Percentiles rank a stretch among this genome's conserved stretches.
Conservation (phyloP, 2,113 vertebrate species). For the Taurulus bubalis region DNA sequence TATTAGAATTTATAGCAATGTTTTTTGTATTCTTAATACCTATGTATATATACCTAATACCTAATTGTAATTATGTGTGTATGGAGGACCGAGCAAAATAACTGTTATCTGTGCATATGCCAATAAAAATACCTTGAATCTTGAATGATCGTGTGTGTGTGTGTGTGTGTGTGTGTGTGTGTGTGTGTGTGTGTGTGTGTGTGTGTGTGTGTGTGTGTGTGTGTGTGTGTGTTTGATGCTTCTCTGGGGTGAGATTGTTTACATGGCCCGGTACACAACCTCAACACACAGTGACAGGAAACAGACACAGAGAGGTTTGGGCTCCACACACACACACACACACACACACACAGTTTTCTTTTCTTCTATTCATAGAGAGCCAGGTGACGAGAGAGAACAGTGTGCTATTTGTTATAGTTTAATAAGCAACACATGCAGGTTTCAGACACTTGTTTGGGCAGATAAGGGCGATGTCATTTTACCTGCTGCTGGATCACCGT, state of each 20-base stretch:
- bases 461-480: too few relatives aligned
- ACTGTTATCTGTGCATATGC: too few relatives aligned
- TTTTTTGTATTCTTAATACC: too few relatives aligned
- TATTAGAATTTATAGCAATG: too few relatives aligned
- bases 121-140: too few relatives aligned
- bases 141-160: too few relatives aligned
- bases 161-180: too few relatives aligned
- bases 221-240: conserved; percentile 4
- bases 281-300: conserved; percentile 41
- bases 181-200: conserved; percentile 10
- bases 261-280: conserved; percentile 29
- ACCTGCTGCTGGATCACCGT: neutral
- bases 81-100: too few relatives aligned
- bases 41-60: too few relatives aligned
- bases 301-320: neutral
- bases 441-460: too few relatives aligned
- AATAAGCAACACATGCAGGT: neutral
- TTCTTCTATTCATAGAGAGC: neutral
- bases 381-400: neutral
- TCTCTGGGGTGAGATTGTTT: conserved; percentile 38
- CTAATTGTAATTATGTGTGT: too few relatives aligned
- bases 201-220: conserved; percentile 21
- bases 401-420: neutral
- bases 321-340: neutral
- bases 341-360: neutral